Base-by-base conservation (phyloP, 2,113 vertebrate genomes). In the Ciconia maguari region DNA sequence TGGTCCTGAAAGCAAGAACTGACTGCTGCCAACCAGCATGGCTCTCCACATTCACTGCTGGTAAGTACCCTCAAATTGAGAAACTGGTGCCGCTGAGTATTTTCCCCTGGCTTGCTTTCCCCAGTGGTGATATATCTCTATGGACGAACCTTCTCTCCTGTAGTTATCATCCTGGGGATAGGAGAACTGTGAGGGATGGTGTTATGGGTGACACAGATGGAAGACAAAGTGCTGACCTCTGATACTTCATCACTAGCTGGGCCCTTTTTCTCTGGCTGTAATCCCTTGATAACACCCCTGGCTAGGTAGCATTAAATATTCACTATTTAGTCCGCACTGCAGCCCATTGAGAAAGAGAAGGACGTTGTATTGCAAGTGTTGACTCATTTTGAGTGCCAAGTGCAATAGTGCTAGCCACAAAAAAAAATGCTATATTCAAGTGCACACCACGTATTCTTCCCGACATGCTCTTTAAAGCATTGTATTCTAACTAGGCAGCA, bases 1-100 rank as follows among this genome's bases (percentile, higher is more conserved):
- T 11, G 61, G 91, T 90, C 93, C 95, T 94, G 89, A 96, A 95
- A 96, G 89, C 84, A 93, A 88, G 96, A 93, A 71, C 46, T 62
- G 30, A 83, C 90, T 95, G 95, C 61, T 95, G 94, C 77, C 96
- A 89, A 42, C 81, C 60, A 13, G 22, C 22, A 52, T 81, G 41
- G 74, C 61, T 89, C 86, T 95, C 79, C 30, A 93, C 34, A 89
- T 95, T 93, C 65, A 79, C 57, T 83, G 38, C 80, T 89, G 24
- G 4, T 91, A 79, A 95, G 81, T 12, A 93, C 72, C 10, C 52
- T 68, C 57, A 83, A 87, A 52, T 76, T 90, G 36, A 76, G 87
- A 95, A 95, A 83, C 25, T 30, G 60, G 74, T 89, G 55, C 24
- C 14, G n/a, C 46, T 1, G 11, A 88, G 42, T 57, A n/a, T 62